Conservation (phyloP, 2,888 invertebrate species). For the Archips xylosteana region DNA sequence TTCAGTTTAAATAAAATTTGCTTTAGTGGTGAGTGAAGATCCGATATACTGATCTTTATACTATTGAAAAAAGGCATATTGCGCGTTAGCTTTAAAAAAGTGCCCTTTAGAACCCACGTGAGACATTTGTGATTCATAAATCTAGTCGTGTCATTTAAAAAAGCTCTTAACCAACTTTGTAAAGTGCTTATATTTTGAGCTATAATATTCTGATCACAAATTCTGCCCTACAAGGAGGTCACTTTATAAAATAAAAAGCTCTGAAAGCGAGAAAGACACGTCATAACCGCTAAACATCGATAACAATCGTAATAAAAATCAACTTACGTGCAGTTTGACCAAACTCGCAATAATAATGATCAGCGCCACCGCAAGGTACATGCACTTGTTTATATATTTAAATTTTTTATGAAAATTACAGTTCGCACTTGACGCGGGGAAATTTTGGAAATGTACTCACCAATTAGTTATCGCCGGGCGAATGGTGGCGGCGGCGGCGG, state of each 20-base stretch:
- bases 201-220: neutral
- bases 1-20: neutral
- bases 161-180: neutral
- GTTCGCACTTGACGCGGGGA: constrained; percentile 50
- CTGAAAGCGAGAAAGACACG: constrained; percentile 6
- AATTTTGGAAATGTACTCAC: constrained; percentile 71
- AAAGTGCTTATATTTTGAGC: neutral
- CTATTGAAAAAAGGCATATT: too few species aligned
- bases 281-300: constrained; percentile 19
- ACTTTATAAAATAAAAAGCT: constrained; percentile 4
- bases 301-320: constrained; percentile 47
- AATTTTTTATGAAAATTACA: constrained; percentile 39
- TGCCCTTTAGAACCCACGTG: neutral
- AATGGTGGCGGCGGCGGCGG: constrained; percentile 57
- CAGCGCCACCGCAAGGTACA: constrained; percentile 82
- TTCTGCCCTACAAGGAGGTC: neutral
- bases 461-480: constrained; percentile 67
- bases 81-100: neutral
- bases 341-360: constrained; percentile 81
- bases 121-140: neutral
- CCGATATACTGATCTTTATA: neutral
- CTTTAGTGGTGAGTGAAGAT: neutral
- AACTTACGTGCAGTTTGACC: constrained; percentile 80
- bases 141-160: neutral
- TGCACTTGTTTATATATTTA: constrained; percentile 64